Conservation (phyloP, 2,888 invertebrate species). For the Balanococcus diminutus region DNA sequence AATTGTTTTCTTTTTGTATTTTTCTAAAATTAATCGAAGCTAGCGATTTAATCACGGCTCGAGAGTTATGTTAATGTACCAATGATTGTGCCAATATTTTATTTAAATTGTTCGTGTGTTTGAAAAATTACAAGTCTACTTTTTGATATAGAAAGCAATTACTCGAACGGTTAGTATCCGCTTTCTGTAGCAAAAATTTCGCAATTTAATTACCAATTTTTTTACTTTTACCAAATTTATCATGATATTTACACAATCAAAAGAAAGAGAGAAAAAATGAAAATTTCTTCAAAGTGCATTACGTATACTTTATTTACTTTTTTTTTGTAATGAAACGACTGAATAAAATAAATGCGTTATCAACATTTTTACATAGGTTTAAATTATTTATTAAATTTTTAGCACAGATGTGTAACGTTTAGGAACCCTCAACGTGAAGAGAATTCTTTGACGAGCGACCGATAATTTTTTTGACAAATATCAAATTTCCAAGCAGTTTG, state of each 20-base stretch:
- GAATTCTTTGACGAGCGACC: not conserved
- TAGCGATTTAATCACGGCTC: not conserved
- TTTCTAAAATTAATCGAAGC: not conserved
- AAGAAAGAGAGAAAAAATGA: not conserved
- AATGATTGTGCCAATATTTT: slow-evolving; percentile 34
- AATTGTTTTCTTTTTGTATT: not conserved
- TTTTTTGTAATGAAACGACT: slow-evolving; percentile 18
- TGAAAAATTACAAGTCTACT: not conserved
- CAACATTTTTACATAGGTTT: not conserved
- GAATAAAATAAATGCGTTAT: slow-evolving; percentile 38
- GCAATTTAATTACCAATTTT: not conserved
- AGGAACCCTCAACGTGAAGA: not conserved
- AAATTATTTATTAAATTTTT: not conserved
- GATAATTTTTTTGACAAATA: not conserved
- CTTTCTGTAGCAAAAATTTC: slow-evolving; percentile 25
- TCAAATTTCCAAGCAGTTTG: not conserved
- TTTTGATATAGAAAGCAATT: slow-evolving; percentile 22
- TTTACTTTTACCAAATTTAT: slow-evolving; percentile 36
- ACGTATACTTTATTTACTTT: not conserved
- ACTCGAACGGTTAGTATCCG: not conserved
- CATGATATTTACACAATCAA: slow-evolving; percentile 26
- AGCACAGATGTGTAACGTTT: not conserved
- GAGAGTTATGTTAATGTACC: slow-evolving; percentile 3
- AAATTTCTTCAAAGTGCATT: slow-evolving; percentile 28
- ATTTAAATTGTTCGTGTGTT: slow-evolving; percentile 3